A percentile compares a stretch with the other conserved stretches of the same genome.
These are phyloP conservation scores for Anthrax anthrax DNA, from an alignment of 2,888 invertebrate genomes.

Conservation along the genomic window DNA sequence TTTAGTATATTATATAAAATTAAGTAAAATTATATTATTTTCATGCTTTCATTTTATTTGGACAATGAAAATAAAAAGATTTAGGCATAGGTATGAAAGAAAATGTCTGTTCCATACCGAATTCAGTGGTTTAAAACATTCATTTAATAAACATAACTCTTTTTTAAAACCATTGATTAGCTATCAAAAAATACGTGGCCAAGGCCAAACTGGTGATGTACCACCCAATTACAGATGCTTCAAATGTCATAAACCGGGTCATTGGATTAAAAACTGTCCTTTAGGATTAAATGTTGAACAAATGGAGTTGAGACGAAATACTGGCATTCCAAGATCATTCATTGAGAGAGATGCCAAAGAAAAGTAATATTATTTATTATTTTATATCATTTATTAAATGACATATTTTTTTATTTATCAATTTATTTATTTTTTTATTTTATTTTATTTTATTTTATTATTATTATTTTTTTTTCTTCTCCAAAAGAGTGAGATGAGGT, in stretches of 20 bases:
- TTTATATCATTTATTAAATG: background rate
- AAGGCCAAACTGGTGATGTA: conserved; percentile 77
- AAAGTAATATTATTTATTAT: conserved; percentile 35
- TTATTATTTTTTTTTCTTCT: too few species aligned
- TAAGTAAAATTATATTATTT: background rate
- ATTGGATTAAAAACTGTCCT: conserved; percentile 96
- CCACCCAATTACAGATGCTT: conserved; percentile 88
- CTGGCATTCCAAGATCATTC: conserved; percentile 94
- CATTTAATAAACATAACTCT: too few species aligned
- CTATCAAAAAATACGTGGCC: conserved; percentile 76
- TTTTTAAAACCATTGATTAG: too few species aligned
- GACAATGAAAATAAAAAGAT: conserved; percentile 10
- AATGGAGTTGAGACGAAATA: conserved; percentile 79
- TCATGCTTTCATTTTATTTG: conserved; percentile 1
- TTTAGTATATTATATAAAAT: background rate
- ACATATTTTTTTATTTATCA: background rate
- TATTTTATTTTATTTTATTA: background rate
- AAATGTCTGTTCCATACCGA: background rate
- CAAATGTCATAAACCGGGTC: conserved; percentile 88
- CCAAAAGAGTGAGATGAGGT: too few species aligned
- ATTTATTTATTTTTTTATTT: background rate
- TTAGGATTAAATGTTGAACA: conserved; percentile 38
- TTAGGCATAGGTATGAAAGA: conserved; percentile 10
- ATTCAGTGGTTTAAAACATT: background rate
- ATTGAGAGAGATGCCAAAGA: conserved; percentile 82